phyloP scores from a whole-genome alignment of 2,888 invertebrate species.

The Agriopis aurantiaria region DNA sequence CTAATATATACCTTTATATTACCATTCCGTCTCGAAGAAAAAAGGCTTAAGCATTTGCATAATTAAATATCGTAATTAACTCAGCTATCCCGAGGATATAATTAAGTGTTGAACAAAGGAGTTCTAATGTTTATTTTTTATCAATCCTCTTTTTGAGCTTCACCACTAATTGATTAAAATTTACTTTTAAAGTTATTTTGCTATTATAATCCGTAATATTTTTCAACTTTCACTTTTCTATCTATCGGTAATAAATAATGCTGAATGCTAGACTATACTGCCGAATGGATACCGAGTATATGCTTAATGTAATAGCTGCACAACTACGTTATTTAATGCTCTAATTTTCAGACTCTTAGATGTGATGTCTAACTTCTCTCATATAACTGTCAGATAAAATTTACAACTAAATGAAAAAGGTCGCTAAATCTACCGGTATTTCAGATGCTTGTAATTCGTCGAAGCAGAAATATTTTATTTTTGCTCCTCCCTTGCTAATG shows the following conservation, averaged over 20 bases:
- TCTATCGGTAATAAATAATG: too few relatives aligned
- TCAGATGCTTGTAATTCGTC: constrained; percentile 63
- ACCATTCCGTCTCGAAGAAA: constrained; percentile 54
- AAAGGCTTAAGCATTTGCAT: constrained; percentile 72
- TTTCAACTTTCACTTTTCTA: neutral
- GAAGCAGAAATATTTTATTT: constrained; percentile 62
- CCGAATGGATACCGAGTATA: too few relatives aligned
- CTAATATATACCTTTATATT: constrained; percentile 56
- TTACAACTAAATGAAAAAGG: constrained; percentile 23
- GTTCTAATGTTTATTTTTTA: constrained; percentile 57
- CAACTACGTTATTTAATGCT: too few relatives aligned
- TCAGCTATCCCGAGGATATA: constrained; percentile 64
- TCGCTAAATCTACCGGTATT: constrained; percentile 52
- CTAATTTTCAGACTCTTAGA: neutral
- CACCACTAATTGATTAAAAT: constrained; percentile 34
- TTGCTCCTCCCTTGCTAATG: constrained; percentile 63
- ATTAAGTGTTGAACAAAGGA: constrained; percentile 69
- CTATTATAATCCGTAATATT: neutral
- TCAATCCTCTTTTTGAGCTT: constrained; percentile 45
- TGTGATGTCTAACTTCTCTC: neutral
- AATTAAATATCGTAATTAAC: constrained; percentile 77
- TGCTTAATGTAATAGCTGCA: too few relatives aligned
- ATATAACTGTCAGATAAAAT: constrained; percentile 29
- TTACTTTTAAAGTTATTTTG: neutral
- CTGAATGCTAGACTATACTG: too few relatives aligned